These are phyloP conservation scores for Rhagologus leucostigma DNA, from an alignment of 2,113 vertebrate genomes.

Conservation along the genomic window DNA sequence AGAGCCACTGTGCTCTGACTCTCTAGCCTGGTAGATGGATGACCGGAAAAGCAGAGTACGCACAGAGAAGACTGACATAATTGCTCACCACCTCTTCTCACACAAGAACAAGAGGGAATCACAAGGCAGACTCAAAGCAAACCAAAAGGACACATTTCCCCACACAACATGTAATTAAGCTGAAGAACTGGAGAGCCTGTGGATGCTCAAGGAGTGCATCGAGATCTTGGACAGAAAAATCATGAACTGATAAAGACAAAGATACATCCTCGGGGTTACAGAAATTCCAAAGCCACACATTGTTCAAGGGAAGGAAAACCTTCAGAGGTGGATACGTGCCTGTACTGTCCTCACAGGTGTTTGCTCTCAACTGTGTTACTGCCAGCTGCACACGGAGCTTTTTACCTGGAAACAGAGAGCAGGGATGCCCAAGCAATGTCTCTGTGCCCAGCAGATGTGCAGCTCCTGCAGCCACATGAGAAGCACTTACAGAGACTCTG, in stretches of 20 bases:
- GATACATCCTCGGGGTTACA: not conserved
- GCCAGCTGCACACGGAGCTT: not conserved
- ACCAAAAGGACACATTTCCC: not conserved
- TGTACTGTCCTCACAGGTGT: not conserved
- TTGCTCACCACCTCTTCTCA: not conserved
- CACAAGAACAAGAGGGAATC: not conserved
- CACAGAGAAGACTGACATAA: not conserved
- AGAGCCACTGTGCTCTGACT: not conserved
- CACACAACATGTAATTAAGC: not conserved
- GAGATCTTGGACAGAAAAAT: not conserved
- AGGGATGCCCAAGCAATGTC: not conserved
- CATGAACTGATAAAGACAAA: not conserved
- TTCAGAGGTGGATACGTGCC: not conserved
- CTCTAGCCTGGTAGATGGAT: not conserved
- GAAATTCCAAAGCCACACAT: not conserved
- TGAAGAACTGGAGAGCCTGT: not conserved
- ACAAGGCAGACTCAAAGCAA: not conserved
- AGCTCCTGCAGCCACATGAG: not conserved
- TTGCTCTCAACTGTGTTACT: accelerated
- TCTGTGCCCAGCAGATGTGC: not conserved
- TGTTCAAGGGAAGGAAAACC: not conserved
- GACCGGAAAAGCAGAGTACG: not conserved
- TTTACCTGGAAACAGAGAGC: not conserved
- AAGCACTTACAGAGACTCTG: not conserved
- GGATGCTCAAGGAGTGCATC: not conserved